These are phyloP conservation scores for Manduca sexta DNA, from an alignment of 1,140 invertebrate genomes.

Conservation along the genomic window DNA sequence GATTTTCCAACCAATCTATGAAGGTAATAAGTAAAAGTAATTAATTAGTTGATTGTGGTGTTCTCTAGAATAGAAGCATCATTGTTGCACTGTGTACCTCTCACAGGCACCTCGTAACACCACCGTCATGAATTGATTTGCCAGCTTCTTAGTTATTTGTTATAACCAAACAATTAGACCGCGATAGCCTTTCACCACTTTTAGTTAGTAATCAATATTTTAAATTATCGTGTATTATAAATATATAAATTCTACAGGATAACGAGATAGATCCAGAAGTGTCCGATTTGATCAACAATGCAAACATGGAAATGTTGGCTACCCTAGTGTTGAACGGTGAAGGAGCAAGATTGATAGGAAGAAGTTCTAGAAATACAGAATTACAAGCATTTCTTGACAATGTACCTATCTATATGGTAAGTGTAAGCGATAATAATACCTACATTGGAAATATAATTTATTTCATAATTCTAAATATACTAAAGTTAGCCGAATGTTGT, in stretches of 20 bases:
- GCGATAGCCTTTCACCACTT: conserved; percentile 38
- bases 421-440: conserved; percentile 5
- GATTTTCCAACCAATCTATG: conserved; percentile 22
- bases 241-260: conserved; percentile 35
- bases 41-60: conserved; percentile 54
- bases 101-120: conserved; percentile 55
- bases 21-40: conserved; percentile 60
- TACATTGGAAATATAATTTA: too few relatives aligned
- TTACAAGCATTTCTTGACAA: conserved; percentile 92
- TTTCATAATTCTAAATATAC: background rate
- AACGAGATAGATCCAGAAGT: conserved; percentile 68
- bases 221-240: background rate
- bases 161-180: conserved; percentile 27
- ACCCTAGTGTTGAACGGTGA: conserved; percentile 89
- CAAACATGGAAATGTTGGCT: conserved; percentile 93
- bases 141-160: conserved; percentile 63
- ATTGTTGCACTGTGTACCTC: conserved; percentile 51
- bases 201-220: background rate
- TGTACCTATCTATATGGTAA: conserved; percentile 92
- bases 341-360: conserved; percentile 83
- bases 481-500: conserved; percentile 27
- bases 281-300: conserved; percentile 76
- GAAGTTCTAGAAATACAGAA: conserved; percentile 83
- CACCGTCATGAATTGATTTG: conserved; percentile 58
- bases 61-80: conserved; percentile 56